Evolutionary conservation across 2,888 invertebrate species (phyloP), one percentile per base, ranked within the genome.

Genomic region (Stenodera caucasica): DNA sequence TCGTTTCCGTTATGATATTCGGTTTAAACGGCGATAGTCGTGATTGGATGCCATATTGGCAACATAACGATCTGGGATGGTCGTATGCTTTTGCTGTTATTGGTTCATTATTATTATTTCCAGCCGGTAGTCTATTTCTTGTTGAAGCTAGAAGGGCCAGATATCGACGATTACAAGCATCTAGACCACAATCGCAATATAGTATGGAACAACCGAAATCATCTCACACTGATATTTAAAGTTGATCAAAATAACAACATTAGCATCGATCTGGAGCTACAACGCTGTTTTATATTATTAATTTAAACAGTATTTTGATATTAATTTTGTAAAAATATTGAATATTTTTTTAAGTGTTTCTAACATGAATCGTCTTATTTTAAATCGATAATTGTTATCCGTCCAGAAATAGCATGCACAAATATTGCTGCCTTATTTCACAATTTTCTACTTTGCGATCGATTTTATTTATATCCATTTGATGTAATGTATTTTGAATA

Each of bases 21-120:
- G 97, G 96, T 35, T 90, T 90, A 0, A 86, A 90, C 77, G 96
- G 96, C 3, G 95, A 96, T 80, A 90, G 93, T 4, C 85, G 97
- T 67, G 94, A 93, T 74, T 95, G 96, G 92, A 94, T 98, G 93
- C 96, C 97, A 0, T 89, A 94, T 73, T 94, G 96, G 91, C 93
- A 97, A 73, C 92, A 96, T 78, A 98, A 98, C 81, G 91, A 94
- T 77, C 86, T 97, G 57, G 91, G 96, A 11, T 98, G 96, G 95
- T 93, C 96, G 0, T 98, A 88, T 81, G 97, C 93, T 0, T 82
- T 97, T 33, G 95, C 88, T 15, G 91, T 89, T 1, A 81, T 94
- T 49, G 95, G 95, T 1, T 89, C 91, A 0, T 82, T 94, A 29
- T 79, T 88, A 49, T 82, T 93, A 2, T 84, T 92, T 62, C 88